These are phyloP conservation scores for Drosophila funebris DNA, from an alignment of 1,140 invertebrate genomes.

Conservation along the genomic window DNA sequence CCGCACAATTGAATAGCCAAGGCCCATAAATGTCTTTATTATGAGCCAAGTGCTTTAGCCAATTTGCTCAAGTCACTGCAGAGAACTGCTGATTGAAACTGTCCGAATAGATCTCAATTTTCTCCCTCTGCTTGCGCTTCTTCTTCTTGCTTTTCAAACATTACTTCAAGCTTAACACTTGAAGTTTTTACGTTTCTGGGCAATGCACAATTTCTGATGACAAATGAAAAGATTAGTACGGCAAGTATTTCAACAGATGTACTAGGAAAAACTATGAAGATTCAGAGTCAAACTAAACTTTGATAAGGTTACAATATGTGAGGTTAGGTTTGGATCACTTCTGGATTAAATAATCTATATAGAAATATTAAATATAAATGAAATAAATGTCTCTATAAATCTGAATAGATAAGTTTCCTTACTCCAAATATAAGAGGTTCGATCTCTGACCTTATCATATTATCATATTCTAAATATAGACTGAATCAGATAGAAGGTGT, in stretches of 20 bases:
- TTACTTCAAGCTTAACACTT: neutral
- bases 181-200: neutral
- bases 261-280: no score
- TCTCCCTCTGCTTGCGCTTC: neutral
- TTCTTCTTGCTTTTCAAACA: neutral
- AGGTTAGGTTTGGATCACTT: no score
- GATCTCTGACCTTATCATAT: no score
- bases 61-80: conserved; percentile 52
- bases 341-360: no score
- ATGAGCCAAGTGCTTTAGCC: conserved; percentile 59
- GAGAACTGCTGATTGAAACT: neutral
- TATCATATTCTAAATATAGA: no score
- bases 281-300: no score
- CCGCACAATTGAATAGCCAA: conserved; percentile 65
- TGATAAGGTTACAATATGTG: no score
- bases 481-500: no score
- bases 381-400: no score
- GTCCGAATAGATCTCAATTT: conserved; percentile 8
- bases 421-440: no score
- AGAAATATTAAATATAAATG: no score
- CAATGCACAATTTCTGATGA: neutral
- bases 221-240: neutral
- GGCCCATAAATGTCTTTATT: conserved; percentile 76
- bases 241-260: neutral
- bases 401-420: no score